phyloP scores from a whole-genome alignment of 2,888 invertebrate species.

The Lottia gigantea region DNA sequence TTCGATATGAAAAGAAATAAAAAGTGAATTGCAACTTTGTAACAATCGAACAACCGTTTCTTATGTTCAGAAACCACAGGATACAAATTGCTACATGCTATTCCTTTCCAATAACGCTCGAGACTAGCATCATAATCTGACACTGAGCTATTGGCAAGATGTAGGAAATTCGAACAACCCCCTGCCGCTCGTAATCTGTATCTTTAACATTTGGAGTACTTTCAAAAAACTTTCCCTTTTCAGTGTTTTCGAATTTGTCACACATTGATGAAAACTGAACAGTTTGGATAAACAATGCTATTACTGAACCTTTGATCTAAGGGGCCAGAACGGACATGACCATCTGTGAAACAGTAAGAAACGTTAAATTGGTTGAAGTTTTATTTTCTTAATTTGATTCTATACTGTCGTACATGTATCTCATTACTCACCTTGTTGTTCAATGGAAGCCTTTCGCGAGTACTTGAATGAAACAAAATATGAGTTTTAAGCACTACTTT shows the following conservation, averaged over 20 bases:
- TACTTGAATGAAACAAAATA: not conserved
- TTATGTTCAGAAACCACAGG: too few species aligned
- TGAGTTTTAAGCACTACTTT: not conserved
- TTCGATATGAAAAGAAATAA: too few species aligned
- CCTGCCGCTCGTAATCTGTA: not conserved
- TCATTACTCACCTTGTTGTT: not conserved
- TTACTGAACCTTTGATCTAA: not conserved
- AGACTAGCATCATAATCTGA: too few species aligned
- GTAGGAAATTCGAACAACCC: not conserved
- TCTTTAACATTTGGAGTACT: not conserved
- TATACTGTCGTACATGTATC: not conserved
- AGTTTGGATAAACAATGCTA: not conserved
- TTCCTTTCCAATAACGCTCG: too few species aligned
- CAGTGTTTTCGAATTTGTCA: not conserved
- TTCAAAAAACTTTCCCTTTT: slow-evolving; percentile 1
- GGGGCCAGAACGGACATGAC: not conserved
- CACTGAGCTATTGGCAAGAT: too few species aligned
- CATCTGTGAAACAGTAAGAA: not conserved
- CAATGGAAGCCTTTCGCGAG: too few species aligned
- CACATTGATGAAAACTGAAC: not conserved
- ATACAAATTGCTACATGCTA: too few species aligned
- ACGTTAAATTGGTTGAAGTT: not conserved
- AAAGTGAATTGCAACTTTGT: too few species aligned
- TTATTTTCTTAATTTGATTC: not conserved
- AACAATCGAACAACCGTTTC: too few species aligned